Conservation (phyloP, 2,113 vertebrate species). For the Callithrix jacchus region DNA sequence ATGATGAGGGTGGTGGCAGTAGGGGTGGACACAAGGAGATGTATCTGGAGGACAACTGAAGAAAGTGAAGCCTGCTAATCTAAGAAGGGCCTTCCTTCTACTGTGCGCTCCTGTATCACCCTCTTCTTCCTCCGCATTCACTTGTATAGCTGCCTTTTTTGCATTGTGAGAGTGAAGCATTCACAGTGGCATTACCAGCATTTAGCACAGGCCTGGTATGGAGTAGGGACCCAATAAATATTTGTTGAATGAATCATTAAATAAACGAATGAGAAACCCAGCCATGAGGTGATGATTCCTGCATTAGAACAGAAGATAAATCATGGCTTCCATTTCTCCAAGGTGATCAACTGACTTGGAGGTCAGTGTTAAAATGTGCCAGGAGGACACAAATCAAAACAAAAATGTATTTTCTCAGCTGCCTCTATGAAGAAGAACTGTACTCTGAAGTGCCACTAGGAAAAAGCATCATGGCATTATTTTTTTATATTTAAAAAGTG, state of each 20-base stretch:
- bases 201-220: neutral
- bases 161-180: neutral
- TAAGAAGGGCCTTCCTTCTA: neutral
- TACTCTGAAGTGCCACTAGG: neutral
- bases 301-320: neutral
- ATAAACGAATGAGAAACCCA: neutral
- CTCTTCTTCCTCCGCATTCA: neutral
- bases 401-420: neutral
- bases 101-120: neutral
- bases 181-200: neutral
- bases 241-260: constrained; percentile 5
- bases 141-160: neutral
- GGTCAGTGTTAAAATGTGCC: neutral
- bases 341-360: neutral
- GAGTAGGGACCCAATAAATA: neutral
- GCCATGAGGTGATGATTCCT: neutral
- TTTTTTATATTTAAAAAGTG: constrained; percentile 1
- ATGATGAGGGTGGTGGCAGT: neutral
- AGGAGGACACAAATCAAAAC: neutral
- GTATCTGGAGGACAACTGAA: neutral
- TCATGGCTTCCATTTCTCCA: constrained; percentile 16
- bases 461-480: neutral
- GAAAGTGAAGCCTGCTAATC: neutral
- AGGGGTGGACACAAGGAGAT: neutral
- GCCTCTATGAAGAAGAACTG: neutral